phyloP scores from a whole-genome alignment of 2,888 invertebrate species.

The Parnassius apollo region DNA sequence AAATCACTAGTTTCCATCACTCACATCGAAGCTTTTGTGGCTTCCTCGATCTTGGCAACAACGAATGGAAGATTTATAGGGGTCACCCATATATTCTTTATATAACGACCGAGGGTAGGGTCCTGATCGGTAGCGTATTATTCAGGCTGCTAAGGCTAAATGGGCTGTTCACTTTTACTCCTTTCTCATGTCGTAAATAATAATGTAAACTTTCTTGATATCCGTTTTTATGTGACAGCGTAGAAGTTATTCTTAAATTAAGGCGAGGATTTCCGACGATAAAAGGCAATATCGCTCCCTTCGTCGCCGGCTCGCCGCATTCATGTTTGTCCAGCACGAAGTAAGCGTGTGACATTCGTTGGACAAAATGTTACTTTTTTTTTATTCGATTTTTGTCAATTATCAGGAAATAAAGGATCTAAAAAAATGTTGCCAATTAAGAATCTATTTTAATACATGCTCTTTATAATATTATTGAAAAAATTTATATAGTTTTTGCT shows the following conservation, averaged over 20 bases:
- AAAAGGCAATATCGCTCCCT: too few relatives aligned
- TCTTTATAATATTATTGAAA: too few relatives aligned
- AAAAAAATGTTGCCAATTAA: too few relatives aligned
- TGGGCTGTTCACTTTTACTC: slow-evolving; percentile 34
- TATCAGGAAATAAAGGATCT: too few relatives aligned
- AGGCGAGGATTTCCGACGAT: too few relatives aligned
- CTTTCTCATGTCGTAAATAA: slow-evolving; percentile 27
- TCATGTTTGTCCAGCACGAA: too few relatives aligned
- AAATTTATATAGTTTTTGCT: too few relatives aligned
- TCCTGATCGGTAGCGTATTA: slow-evolving; percentile 44
- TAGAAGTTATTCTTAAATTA: background rate
- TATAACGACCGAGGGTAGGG: slow-evolving; percentile 43
- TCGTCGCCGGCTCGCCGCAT: too few relatives aligned
- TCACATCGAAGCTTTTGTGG: slow-evolving; percentile 39
- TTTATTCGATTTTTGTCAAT: too few relatives aligned
- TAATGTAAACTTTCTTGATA: slow-evolving; percentile 13
- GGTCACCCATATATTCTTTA: slow-evolving; percentile 57
- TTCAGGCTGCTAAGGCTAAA: slow-evolving; percentile 38
- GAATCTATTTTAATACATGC: too few relatives aligned
- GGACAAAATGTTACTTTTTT: too few relatives aligned
- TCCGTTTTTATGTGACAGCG: slow-evolving; percentile 4
- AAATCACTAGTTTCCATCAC: slow-evolving; percentile 21
- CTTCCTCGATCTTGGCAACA: slow-evolving; percentile 49
- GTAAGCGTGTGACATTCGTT: too few relatives aligned
- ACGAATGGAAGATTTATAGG: slow-evolving; percentile 65